Percentiles rank a stretch among this genome's conserved stretches.
These are phyloP conservation scores for Nyctereutes procyonoides DNA, from an alignment of 2,113 vertebrate genomes.

Conservation along the genomic window DNA sequence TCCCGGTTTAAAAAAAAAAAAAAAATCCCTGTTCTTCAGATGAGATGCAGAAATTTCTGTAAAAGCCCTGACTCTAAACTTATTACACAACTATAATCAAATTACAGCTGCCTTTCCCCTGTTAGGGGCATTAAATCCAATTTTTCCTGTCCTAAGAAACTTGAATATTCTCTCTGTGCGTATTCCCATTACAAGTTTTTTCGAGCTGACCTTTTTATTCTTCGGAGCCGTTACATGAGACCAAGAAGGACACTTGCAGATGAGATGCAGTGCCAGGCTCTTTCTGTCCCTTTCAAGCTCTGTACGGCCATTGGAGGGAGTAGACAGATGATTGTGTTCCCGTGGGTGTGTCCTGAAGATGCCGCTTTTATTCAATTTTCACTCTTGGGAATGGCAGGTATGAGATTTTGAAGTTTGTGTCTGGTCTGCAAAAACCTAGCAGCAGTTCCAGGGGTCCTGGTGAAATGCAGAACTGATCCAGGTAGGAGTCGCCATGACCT, in stretches of 20 bases:
- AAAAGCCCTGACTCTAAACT: conserved; percentile 17
- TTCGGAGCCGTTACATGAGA: background rate
- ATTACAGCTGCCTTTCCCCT: background rate
- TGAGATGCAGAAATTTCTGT: conserved; percentile 20
- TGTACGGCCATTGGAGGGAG: background rate
- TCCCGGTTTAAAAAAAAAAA: background rate
- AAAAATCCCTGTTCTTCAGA: background rate
- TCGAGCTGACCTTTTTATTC: background rate
- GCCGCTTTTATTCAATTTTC: background rate
- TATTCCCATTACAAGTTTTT: conserved; percentile 62
- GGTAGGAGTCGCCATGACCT: background rate
- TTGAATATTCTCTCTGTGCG: background rate
- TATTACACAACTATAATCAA: background rate
- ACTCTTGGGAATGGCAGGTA: background rate
- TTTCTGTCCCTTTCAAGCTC: background rate
- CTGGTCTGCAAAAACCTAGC: background rate
- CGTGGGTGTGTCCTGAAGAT: background rate
- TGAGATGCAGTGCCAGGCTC: background rate
- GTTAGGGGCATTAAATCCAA: background rate
- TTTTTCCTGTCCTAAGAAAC: conserved; percentile 40
- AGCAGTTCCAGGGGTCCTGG: background rate
- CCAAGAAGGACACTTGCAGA: background rate
- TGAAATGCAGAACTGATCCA: background rate
- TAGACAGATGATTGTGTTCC: background rate
- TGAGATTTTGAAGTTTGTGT: background rate